Conservation (phyloP, 2,888 invertebrate genomes). For the Drosophila macrospina region DNA sequence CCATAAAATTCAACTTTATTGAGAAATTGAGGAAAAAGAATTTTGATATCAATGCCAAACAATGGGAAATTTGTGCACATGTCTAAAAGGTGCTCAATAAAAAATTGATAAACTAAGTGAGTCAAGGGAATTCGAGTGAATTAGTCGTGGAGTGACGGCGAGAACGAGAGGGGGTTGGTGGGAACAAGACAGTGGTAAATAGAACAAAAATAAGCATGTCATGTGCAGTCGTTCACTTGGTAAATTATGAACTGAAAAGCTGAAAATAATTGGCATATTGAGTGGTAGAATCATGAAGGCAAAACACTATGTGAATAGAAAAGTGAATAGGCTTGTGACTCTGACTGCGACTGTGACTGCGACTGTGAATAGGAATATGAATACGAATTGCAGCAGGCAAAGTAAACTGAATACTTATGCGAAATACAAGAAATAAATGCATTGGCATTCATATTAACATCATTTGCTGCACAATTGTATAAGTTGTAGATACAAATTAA, state of each 20-base stretch:
- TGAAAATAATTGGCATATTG: slow-evolving; percentile 66
- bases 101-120: slow-evolving; percentile 48
- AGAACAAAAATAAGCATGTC: slow-evolving; percentile 25
- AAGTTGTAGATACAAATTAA: neutral
- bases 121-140: slow-evolving; percentile 1
- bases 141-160: too few species aligned
- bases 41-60: slow-evolving; percentile 30
- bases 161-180: too few species aligned
- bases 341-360: slow-evolving; percentile 1
- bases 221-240: slow-evolving; percentile 65
- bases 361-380: slow-evolving; percentile 2
- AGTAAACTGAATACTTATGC: slow-evolving; percentile 3
- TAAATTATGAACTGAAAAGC: slow-evolving; percentile 57
- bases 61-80: slow-evolving; percentile 60
- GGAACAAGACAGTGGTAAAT: slow-evolving; percentile 7
- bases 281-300: neutral
- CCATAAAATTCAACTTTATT: slow-evolving; percentile 4
- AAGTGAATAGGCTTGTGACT: slow-evolving; percentile 7
- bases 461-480: slow-evolving; percentile 27
- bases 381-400: neutral
- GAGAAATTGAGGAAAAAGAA: neutral
- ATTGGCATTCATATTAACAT: slow-evolving; percentile 19
- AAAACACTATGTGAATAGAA: neutral
- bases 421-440: slow-evolving; percentile 5
- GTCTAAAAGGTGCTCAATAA: slow-evolving; percentile 42